These are phyloP conservation scores for Cichladusa arquata DNA, from an alignment of 2,113 vertebrate genomes.

Conservation along the genomic window DNA sequence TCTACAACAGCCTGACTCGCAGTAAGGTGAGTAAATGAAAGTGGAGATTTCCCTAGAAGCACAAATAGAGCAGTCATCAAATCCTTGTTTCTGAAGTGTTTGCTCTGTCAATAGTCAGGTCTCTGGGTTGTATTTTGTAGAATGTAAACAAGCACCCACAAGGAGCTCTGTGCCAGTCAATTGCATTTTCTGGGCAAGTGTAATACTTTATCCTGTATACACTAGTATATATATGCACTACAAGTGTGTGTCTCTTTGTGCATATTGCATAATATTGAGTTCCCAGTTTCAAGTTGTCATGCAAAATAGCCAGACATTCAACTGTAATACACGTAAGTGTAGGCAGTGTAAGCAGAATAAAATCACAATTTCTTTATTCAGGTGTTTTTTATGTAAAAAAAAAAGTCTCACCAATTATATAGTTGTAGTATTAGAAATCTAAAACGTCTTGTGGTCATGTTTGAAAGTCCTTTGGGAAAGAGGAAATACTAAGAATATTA, in stretches of 20 bases:
- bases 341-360: not conserved
- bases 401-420: not conserved
- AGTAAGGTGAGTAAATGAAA: conserved; percentile 80
- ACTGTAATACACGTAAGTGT: fast-evolving
- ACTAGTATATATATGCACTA: not conserved
- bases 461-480: not conserved
- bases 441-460: not conserved
- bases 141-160: not conserved
- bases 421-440: not conserved
- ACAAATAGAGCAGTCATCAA: not conserved
- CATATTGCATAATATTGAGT: not conserved
- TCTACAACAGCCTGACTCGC: conserved; percentile 96
- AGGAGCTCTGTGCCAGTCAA: not conserved
- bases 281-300: not conserved
- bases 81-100: not conserved
- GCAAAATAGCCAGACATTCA: not conserved
- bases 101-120: not conserved
- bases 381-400: not conserved
- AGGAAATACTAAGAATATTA: not conserved
- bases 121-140: not conserved
- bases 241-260: not conserved
- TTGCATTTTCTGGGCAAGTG: not conserved
- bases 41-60: not conserved
- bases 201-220: not conserved
- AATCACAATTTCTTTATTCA: not conserved